A percentile compares a stretch with the other conserved stretches of the same genome.
phyloP scores from a whole-genome alignment of 2,888 invertebrate genomes.

The Gryllus longicercus region DNA sequence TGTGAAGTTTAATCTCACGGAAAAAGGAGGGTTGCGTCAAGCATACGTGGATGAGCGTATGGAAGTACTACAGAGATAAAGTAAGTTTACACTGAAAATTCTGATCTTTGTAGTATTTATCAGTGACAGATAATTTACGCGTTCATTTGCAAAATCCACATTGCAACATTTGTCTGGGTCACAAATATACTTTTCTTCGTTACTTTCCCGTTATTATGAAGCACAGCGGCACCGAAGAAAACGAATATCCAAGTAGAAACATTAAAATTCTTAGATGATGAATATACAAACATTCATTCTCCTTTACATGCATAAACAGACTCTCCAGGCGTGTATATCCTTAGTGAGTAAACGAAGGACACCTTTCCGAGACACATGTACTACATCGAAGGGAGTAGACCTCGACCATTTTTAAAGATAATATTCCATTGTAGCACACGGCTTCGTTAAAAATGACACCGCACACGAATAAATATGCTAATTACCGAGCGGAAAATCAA shows the following conservation, averaged over 20 bases:
- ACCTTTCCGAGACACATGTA: background rate
- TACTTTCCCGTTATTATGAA: background rate
- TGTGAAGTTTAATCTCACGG: no score
- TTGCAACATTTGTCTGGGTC: background rate
- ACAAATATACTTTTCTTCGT: background rate
- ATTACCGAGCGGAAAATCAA: slow-evolving; percentile 17
- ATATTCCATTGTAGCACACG: slow-evolving; percentile 6
- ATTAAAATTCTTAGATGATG: background rate
- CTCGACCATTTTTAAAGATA: slow-evolving; percentile 11
- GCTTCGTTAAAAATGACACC: slow-evolving; percentile 17
- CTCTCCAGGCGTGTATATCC: slow-evolving; percentile 6
- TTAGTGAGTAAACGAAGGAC: background rate
- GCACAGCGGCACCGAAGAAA: background rate
- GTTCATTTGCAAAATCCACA: background rate
- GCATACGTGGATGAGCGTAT: no score
- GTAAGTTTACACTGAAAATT: no score
- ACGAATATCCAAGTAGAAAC: background rate
- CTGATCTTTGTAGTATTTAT: no score
- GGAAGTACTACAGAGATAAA: no score
- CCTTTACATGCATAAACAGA: slow-evolving; percentile 5
- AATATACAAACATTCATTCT: background rate
- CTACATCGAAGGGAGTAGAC: background rate
- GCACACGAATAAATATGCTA: slow-evolving; percentile 17
- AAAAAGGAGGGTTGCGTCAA: no score
- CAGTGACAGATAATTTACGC: no score